Base-by-base conservation (phyloP, 2,113 vertebrate species). In the Trichomycterus rosablanca region DNA sequence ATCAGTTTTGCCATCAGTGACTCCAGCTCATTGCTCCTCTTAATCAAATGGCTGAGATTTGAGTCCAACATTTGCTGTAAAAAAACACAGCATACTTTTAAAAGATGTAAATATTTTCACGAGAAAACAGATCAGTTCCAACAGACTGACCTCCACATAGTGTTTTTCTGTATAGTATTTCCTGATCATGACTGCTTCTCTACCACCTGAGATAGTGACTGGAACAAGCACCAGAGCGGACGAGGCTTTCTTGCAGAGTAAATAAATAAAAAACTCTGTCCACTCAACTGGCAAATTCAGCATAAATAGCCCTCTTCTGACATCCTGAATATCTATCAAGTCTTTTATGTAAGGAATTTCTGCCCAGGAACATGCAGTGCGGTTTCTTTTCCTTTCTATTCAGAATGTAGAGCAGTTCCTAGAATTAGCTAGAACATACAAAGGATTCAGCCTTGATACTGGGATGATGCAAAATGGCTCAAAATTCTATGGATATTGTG, bases 1-100 rank as follows among this genome's bases (percentile, higher is more conserved):
- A 98, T 97, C 71, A 98, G 88, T 83, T 97, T 97, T 14, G 92
- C 92, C 91, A 98, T 88, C 75, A 98, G 89, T 56, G 89, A 93
- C 87, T 98, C 96, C 86, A 98, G 86, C 80, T 98, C 96, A 18
- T 92, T 94, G 79, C 96, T 98, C 82, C 96, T 97, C 89, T 97
- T 98, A 81, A 97, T 97, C 80, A 98, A 90, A 80, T 80, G 94
- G 81, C 90, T 90, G 74, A 98, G 93, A 82, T 97, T 98, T 54
- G 89, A 90, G 70, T 98, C 96, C 84, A 98, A 81, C 68, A 91
- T 91, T 89, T 98, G 94, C 96, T 98, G 87, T 37, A 44, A 79
- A 74, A 73, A 80, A 51, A 2, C 8, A 45, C 26, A 22, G 12
- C 20, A 45, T 1, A 59, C 23, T 14, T 18, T 3, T 15, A 12